Base-by-base conservation (phyloP, 2,888 invertebrate species). In the Tinea pellionella region DNA sequence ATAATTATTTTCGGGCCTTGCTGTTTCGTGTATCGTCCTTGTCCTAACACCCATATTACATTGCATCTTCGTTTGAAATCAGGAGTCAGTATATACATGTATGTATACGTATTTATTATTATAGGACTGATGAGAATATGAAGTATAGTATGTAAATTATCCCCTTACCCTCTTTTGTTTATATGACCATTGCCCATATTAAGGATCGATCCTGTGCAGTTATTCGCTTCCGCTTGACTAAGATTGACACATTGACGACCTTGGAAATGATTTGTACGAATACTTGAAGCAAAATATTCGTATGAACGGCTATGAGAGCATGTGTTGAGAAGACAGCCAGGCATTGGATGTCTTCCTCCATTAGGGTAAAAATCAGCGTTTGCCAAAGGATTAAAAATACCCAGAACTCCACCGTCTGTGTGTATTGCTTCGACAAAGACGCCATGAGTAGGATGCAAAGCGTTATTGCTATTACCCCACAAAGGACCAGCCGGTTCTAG, bases 311-410 rank as follows among this genome's bases (percentile, higher is more conserved):
- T 43, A 47, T 68, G 67, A 13, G 63, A 63, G 61, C 67, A 68
- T 24, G 61, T 67, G 11, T 66, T 61, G 24, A 55, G 12, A 9
- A 47, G 47, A 47, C 66, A 66, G 1, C 66, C 66, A 19, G 65
- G 64, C 53, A 61, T 61, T 8, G 62, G 59, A 24, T 59, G 59
- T 4, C 59, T 57, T 13, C 68, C 73, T 12, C 68, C 68, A 62
- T 74, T 74, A 19, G 70, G 68, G 61, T 73, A 73, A 65, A 73
- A 72, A 63, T 74, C 72, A 15, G 69, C 65, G 53, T 69, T 64
- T 0, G 69, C 73, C 12, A 66, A 61, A 4, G 66, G 62, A 29
- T 61, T 16, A 1, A 66, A 51, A 59, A 69, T 65, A 1, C 72
- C 73, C 41, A 68, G 65, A 19, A 62, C 60, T 6, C 65, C 69